Evolutionary conservation across 2,797 vertebrate species (phyloP).

Genomic region (Hydrolagus colliei): DNA sequence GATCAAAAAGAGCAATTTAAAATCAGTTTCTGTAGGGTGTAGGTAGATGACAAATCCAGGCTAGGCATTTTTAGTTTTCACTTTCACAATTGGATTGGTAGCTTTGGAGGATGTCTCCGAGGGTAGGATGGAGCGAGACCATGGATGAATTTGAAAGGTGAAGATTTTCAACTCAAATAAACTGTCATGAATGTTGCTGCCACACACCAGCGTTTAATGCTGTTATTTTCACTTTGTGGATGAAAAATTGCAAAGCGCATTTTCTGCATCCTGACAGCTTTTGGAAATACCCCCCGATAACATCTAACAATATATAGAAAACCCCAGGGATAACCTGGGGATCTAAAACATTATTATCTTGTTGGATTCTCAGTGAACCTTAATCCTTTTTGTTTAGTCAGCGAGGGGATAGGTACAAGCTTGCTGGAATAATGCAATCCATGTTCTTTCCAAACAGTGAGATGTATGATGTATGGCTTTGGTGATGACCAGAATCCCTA

Average conservation of each 20-base stretch:
- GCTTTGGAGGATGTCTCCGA: no score
- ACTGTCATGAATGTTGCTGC: not conserved
- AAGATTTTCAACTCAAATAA: not conserved
- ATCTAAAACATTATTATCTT: not conserved
- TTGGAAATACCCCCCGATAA: not conserved
- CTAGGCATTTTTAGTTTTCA: not conserved
- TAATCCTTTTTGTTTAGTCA: not conserved
- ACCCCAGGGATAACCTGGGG: not conserved
- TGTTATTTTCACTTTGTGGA: not conserved
- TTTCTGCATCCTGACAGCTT: not conserved
- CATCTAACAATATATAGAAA: not conserved
- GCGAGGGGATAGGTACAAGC: not conserved
- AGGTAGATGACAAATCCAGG: not conserved
- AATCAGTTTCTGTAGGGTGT: not conserved
- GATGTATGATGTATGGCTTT: slow-evolving; percentile 98
- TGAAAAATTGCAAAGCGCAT: not conserved
- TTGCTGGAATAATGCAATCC: not conserved
- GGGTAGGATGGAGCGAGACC: not conserved
- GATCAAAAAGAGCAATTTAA: not conserved
- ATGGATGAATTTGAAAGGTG: not conserved
- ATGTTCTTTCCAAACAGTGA: slow-evolving; percentile 54
- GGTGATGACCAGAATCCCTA: slow-evolving; percentile 98
- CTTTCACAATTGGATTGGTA: not conserved
- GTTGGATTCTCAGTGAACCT: not conserved
- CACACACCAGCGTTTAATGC: not conserved